These are phyloP conservation scores for Bubalus kerabau DNA, from an alignment of 2,113 vertebrate species.

Conservation along the genomic window DNA sequence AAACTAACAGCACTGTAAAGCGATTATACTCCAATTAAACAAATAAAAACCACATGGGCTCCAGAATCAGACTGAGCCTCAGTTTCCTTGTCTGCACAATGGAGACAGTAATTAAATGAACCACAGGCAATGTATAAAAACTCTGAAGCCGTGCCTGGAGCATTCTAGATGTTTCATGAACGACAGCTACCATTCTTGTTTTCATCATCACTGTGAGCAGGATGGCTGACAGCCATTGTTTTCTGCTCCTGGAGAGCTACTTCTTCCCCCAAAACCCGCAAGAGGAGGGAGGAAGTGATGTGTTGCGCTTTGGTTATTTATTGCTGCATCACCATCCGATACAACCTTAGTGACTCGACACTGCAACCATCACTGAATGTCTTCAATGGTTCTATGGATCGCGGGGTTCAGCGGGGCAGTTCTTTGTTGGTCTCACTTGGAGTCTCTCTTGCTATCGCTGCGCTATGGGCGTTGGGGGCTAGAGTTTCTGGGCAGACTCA, in stretches of 20 bases:
- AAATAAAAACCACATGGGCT: background rate
- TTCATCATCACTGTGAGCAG: accelerated
- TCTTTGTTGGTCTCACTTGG: background rate
- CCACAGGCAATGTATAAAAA: background rate
- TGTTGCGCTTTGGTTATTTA: accelerated
- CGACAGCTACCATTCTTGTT: accelerated
- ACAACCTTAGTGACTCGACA: background rate
- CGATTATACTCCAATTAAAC: background rate
- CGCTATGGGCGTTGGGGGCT: accelerated
- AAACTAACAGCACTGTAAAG: background rate
- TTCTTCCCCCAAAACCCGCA: background rate
- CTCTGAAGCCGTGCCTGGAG: background rate
- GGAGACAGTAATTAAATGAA: no score
- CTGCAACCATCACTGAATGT: accelerated
- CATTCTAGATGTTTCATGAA: background rate
- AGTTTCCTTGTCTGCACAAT: background rate
- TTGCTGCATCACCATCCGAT: accelerated
- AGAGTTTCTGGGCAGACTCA: background rate
- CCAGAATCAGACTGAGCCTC: background rate
- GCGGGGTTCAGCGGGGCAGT: background rate
- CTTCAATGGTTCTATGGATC: background rate
- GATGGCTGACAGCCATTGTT: background rate
- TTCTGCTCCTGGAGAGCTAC: background rate
- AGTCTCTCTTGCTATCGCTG: background rate
- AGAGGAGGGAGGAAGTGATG: background rate